phyloP scores from a whole-genome alignment of 2,797 vertebrate species.

The Clarias platycephalus region DNA sequence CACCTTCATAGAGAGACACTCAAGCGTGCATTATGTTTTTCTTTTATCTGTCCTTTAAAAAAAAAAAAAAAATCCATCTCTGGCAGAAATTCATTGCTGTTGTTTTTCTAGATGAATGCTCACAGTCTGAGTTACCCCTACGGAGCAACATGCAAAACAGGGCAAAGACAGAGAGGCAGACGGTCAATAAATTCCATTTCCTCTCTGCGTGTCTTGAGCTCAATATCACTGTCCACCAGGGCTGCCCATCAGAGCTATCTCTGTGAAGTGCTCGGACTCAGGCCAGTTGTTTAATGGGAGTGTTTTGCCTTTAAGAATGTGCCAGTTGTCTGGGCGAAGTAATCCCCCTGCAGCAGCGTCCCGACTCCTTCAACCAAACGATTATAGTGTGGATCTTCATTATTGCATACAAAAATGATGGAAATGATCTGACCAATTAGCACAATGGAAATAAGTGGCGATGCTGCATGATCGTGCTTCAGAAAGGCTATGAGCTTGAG shows the following conservation, averaged over 20 bases:
- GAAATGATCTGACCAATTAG: slow-evolving; percentile 55
- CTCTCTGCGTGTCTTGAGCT: slow-evolving; percentile 26
- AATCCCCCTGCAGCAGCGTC: slow-evolving; percentile 43
- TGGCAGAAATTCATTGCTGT: slow-evolving; percentile 51
- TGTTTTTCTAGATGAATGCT: slow-evolving; percentile 53
- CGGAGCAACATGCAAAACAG: slow-evolving; percentile 53
- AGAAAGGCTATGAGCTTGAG: slow-evolving; percentile 16
- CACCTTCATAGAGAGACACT: slow-evolving; percentile 49
- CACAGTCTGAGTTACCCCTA: slow-evolving; percentile 16
- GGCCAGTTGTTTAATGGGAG: slow-evolving; percentile 52
- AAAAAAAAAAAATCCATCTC: background rate
- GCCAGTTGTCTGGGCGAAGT: slow-evolving; percentile 50
- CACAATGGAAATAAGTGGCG: slow-evolving; percentile 44
- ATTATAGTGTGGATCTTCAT: slow-evolving; percentile 47
- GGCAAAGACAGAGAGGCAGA: slow-evolving; percentile 23
- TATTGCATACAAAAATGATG: slow-evolving; percentile 43
- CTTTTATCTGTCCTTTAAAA: slow-evolving; percentile 22
- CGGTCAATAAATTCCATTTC: slow-evolving; percentile 24
- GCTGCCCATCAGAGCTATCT: slow-evolving; percentile 24
- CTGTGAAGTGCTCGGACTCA: slow-evolving; percentile 37
- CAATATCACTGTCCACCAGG: slow-evolving; percentile 29
- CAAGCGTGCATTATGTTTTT: slow-evolving; percentile 47
- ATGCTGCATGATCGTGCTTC: slow-evolving; percentile 17
- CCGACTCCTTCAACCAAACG: slow-evolving; percentile 44
- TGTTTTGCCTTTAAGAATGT: slow-evolving; percentile 48